phyloP scores from a whole-genome alignment of 2,797 vertebrate genomes.

The Kryptolebias ocellatus region DNA sequence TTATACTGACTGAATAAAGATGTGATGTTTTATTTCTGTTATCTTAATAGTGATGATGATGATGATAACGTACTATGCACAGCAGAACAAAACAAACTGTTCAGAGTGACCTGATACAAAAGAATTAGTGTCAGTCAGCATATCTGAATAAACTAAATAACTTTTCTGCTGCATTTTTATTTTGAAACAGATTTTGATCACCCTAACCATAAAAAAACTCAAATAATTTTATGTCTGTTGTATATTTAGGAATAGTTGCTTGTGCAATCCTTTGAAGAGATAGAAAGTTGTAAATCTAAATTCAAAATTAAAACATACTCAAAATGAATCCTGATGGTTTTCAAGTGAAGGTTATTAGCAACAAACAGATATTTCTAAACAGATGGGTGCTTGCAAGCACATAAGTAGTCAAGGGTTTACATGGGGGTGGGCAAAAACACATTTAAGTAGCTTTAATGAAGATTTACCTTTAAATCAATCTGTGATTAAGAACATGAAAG shows the following conservation, averaged over 20 bases:
- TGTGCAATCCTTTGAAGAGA: slow-evolving; percentile 14
- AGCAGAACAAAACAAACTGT: slow-evolving; percentile 23
- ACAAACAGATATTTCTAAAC: slow-evolving; percentile 25
- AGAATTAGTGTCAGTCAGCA: background rate
- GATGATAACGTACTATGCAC: slow-evolving; percentile 12
- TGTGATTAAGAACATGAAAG: slow-evolving; percentile 20
- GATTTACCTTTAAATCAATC: slow-evolving; percentile 32
- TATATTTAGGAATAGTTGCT: too few species aligned
- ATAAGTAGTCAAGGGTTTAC: slow-evolving; percentile 46
- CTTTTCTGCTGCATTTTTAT: too few species aligned
- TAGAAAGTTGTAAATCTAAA: slow-evolving; percentile 6
- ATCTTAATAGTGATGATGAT: slow-evolving; percentile 27
- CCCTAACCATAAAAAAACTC: too few species aligned
- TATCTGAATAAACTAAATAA: too few species aligned
- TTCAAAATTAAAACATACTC: background rate
- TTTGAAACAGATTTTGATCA: too few species aligned
- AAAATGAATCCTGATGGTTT: slow-evolving; percentile 46
- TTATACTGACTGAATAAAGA: slow-evolving; percentile 17
- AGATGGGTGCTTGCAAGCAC: slow-evolving; percentile 18
- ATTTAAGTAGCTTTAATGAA: slow-evolving; percentile 15
- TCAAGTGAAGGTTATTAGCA: slow-evolving; percentile 28
- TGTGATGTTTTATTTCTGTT: slow-evolving; percentile 18
- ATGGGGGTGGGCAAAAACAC: slow-evolving; percentile 8
- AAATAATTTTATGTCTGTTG: too few species aligned
- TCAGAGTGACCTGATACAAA: slow-evolving; percentile 26